Base-by-base conservation (phyloP, 2,113 vertebrate species). In the Odontophorus gujanensis region DNA sequence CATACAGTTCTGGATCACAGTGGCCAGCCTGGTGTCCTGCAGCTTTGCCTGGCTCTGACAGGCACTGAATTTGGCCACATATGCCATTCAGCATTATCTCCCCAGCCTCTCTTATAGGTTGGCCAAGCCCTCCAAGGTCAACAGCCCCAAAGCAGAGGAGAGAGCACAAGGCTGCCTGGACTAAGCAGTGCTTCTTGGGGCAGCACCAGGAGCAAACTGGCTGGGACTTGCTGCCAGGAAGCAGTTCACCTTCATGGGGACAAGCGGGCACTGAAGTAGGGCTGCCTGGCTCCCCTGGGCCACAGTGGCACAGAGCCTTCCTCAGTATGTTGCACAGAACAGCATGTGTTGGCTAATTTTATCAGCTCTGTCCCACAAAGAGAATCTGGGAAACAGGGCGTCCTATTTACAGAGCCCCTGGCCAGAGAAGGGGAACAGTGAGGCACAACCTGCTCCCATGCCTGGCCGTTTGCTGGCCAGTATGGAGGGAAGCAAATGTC, bases 261-360 rank as follows among this genome's bases (percentile, higher is more conserved):
- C 72, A 20, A 57, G 75, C 6, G 3, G 42, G 63, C 72, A 76
- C 58, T 68, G 67, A 96, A 97, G 91, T 89, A 96, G 95, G 93
- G 85, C 95, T 97, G 73, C 24, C 1, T 5, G 57, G 58, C 69
- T 93, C 88, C 81, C 92, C 1, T 22, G 90, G 92, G 92, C 80
- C 1, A 3, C 0, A 1, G 34, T 2, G 34, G 62, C 34, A 81
- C 90, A 12, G 40, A 47, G 57, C 15, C 87, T 77, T 65, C 17
- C 57, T 65, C 6, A 2, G 38, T 7, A 6, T 36, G 24, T 59
- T 61, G 83, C 67, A 63, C 51, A 26, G 95, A 97, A 94, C 89
- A 83, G 87, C 95, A 73, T 3, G 32, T 81, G 82, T 79, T 7
- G 6, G 91, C 96, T 98, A 97, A 98, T 97, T 97, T 96, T 97